Evolutionary conservation across 2,113 vertebrate genomes (phyloP), one percentile per base, ranked within the genome.

Genomic region (Hippocampus guttulatus): DNA sequence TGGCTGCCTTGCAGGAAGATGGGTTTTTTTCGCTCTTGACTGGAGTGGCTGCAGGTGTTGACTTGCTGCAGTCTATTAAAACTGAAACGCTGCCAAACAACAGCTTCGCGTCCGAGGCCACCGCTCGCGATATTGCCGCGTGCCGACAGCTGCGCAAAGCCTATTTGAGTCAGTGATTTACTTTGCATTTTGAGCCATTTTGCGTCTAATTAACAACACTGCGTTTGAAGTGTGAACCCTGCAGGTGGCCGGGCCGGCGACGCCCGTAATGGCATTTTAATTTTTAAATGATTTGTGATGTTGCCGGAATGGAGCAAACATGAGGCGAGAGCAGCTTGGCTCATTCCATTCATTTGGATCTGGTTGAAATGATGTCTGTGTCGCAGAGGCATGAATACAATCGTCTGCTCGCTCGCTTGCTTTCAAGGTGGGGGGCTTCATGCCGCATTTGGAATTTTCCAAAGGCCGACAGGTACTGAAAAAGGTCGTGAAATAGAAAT

Each of bases 1-100:
- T 85, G 87, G 82, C 87, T 87, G 51, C 88, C 78, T 71, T 25
- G 63, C 62, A 11, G 45, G 18, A 6, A 71, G 67, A 67, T 1
- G 8, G 51, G 12, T 15, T 52, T 15, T 57, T 73, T 49, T 57
- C 33, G 57, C 70, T 49, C 64, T 63, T 7, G 12, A 66, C 52
- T 66, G 55, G 68, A 71, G 45, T 47, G 54, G 25, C 70, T 73
- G 70, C 43, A 76, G 70, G 75, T 77, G 68, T 80, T 87, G 73
- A 79, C 68, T 78, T 30, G 33, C 23, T 55, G 38, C 27, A 43
- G 65, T 70, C 72, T 61, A 80, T 80, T 64, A 76, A 81, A 82
- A 79, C 69, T 71, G 57, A 30, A 15, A 9, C 41, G 62, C 64
- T 64, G 47, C 57, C 27, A 69, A 43, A 73, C 52, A 76, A 43